Evolutionary conservation across 2,113 vertebrate genomes (phyloP), one percentile per base, ranked within the genome.

Genomic region (Ptychochromis oligacanthus): DNA sequence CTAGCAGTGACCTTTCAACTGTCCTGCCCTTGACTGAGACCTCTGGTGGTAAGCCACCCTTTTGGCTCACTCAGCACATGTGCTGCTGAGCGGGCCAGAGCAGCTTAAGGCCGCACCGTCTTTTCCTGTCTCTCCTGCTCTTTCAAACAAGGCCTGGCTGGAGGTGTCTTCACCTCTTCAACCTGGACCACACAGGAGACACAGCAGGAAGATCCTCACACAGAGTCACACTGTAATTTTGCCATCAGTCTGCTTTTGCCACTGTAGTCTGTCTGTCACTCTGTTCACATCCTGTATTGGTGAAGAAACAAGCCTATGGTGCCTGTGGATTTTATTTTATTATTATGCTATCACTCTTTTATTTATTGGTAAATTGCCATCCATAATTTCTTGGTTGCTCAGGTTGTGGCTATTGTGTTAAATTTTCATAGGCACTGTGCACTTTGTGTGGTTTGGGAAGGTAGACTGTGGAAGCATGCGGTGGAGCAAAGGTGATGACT

Each of bases 51-150:
- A 95, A 96, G 95, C 96, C 93, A 90, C 86, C 86, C 75, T 49
- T 94, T 92, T 87, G 91, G 92, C 93, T 92, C 91, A 93, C 92
- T 95, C 95, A 95, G 95, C 95, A 95, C 94, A 95, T 92, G 92
- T 90, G 91, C 92, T 92, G 93, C 93, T 95, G 91, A 95, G 93
- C 89, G 75, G 91, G 85, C 77, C 86, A 94, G 93, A 95, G 93
- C 91, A 89, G 94, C 95, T 95, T 95, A 94, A 87, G 80, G 92
- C 92, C 72, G 75, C 77, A 7, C 88, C 38, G 72, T 87, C 90
- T 91, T 79, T 88, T 78, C 84, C 88, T 80, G 65, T 90, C 79
- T 87, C 72, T 70, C 64, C 64, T 85, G 80, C 83, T 87, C 89
- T 92, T 83, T 84, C 87, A 74, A 87, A 79, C 62, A 64, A 82